A percentile compares a stretch with the other conserved stretches of the same genome.
Conservation (phyloP, 2,797 vertebrate species). For the Hapalemur alaotrensis region DNA sequence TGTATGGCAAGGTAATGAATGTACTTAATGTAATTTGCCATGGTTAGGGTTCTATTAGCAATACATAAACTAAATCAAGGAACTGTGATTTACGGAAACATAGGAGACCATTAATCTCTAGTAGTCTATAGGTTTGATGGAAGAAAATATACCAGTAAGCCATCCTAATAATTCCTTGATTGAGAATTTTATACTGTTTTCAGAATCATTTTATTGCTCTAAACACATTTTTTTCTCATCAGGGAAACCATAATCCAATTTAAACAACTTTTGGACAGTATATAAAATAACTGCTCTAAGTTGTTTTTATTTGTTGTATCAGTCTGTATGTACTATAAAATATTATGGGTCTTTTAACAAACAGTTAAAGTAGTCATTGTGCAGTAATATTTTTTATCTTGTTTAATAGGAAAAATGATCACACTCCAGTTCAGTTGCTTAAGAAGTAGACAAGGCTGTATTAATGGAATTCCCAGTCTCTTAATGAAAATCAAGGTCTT, state of each 20-base stretch:
- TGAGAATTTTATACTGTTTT: neutral
- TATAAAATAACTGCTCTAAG: neutral
- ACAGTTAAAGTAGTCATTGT: slow-evolving; percentile 7
- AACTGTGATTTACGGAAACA: neutral
- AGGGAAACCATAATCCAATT: neutral
- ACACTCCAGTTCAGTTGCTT: neutral
- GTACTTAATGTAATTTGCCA: neutral
- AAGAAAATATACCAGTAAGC: neutral
- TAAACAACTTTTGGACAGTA: neutral
- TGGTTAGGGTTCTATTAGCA: neutral
- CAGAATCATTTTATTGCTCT: neutral
- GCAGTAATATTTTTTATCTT: slow-evolving; percentile 3
- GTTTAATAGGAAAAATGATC: neutral
- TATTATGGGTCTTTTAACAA: neutral
- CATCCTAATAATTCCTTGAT: neutral
- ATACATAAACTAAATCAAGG: neutral
- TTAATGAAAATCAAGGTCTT: neutral
- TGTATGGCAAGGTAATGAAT: neutral
- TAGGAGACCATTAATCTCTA: neutral
- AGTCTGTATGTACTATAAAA: neutral
- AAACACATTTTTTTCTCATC: neutral
- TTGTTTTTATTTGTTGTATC: neutral
- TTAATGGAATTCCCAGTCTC: neutral
- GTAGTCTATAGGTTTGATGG: neutral
- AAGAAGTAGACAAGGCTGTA: neutral